Evolutionary conservation across 2,797 vertebrate genomes (phyloP).

Genomic region (Lutjanus argentimaculatus): DNA sequence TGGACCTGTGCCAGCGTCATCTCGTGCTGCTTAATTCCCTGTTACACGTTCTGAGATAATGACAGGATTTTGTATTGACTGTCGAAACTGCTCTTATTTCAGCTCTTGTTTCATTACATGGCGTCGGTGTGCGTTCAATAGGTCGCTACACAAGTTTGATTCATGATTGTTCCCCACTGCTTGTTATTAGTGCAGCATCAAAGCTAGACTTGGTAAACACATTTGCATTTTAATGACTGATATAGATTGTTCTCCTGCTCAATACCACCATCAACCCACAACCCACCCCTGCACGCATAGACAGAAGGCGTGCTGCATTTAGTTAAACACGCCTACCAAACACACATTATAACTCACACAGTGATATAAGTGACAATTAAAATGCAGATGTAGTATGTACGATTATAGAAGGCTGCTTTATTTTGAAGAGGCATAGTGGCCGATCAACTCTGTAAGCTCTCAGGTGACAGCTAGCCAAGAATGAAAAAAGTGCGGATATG

Average conservation of each 20-base stretch:
- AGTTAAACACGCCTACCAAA: conserved; percentile 45
- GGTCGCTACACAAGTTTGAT: conserved; percentile 78
- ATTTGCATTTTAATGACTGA: conserved; percentile 86
- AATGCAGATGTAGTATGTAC: conserved; percentile 32
- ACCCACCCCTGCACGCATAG: conserved; percentile 37
- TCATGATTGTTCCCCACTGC: conserved; percentile 79
- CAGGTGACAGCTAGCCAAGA: conserved; percentile 41
- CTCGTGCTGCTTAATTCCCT: conserved; percentile 59
- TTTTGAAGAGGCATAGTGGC: conserved; percentile 38
- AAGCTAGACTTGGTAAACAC: conserved; percentile 78
- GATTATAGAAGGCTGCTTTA: conserved; percentile 23
- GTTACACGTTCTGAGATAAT: conserved; percentile 68
- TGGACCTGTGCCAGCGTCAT: conserved; percentile 66
- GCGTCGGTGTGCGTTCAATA: conserved; percentile 67
- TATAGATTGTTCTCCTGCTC: conserved; percentile 79
- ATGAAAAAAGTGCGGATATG: conserved; percentile 52
- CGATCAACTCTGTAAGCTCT: conserved; percentile 37
- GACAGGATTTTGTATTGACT: conserved; percentile 72
- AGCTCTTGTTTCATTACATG: conserved; percentile 79
- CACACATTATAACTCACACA: conserved; percentile 20
- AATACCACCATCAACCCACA: conserved; percentile 65
- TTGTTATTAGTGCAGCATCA: conserved; percentile 80
- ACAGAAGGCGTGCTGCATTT: conserved; percentile 47
- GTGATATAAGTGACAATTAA: conserved; percentile 41
- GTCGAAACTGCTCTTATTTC: conserved; percentile 71